phyloP scores from a whole-genome alignment of 2,888 invertebrate genomes.

The Siphlonurus alternatus region DNA sequence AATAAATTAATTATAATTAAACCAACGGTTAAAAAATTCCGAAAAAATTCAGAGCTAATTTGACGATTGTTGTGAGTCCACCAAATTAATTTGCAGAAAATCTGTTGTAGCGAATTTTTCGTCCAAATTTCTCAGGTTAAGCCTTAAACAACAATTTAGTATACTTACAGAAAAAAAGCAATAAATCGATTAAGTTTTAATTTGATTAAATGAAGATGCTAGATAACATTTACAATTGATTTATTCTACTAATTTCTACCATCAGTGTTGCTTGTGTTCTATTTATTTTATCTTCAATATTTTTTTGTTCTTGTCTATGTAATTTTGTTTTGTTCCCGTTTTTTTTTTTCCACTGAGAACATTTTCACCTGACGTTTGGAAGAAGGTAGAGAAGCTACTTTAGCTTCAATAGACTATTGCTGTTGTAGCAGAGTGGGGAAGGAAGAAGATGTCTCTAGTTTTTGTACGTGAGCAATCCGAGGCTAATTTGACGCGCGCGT shows the following conservation, averaged over 20 bases:
- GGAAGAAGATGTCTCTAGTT: background rate
- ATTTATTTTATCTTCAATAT: background rate
- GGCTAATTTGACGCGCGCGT: background rate
- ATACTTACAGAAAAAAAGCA: background rate
- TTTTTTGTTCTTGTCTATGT: background rate
- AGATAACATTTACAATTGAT: background rate
- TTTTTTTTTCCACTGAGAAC: background rate
- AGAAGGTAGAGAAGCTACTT: too few relatives aligned
- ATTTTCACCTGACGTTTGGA: background rate
- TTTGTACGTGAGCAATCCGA: background rate
- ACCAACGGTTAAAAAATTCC: too few relatives aligned
- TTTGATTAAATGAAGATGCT: background rate
- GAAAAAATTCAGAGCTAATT: too few relatives aligned
- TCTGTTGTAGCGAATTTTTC: too few relatives aligned
- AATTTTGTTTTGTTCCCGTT: background rate
- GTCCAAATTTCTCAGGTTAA: too few relatives aligned
- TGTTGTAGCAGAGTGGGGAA: background rate
- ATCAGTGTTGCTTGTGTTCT: background rate
- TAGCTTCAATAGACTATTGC: background rate
- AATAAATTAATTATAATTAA: too few relatives aligned
- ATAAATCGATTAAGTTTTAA: background rate
- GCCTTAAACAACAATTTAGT: too few relatives aligned
- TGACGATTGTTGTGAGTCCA: too few relatives aligned
- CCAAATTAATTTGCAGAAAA: too few relatives aligned
- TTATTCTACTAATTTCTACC: background rate